phyloP scores from a whole-genome alignment of 2,888 invertebrate species.

The Eurois occulta region DNA sequence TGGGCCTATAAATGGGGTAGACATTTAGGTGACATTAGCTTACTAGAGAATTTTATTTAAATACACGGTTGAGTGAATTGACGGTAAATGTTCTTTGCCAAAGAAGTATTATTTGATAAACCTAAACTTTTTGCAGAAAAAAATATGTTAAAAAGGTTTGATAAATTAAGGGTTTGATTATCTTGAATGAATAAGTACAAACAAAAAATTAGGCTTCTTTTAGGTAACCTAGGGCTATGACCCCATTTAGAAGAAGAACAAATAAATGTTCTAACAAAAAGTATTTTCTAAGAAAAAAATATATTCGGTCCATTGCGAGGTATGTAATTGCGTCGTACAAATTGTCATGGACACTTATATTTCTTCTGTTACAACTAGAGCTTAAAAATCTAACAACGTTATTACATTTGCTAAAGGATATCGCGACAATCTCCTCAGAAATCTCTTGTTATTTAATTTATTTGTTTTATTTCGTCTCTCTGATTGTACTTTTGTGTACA shows the following conservation, averaged over 20 bases:
- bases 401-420: slow-evolving; percentile 63
- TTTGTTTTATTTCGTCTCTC: slow-evolving; percentile 75
- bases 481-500: slow-evolving; percentile 76
- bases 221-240: neutral
- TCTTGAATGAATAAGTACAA: neutral
- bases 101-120: neutral
- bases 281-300: slow-evolving; percentile 5
- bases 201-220: neutral
- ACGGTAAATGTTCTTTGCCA: neutral
- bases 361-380: slow-evolving; percentile 52
- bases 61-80: slow-evolving; percentile 10
- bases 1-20: slow-evolving; percentile 62
- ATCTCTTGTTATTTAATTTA: slow-evolving; percentile 75
- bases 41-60: slow-evolving; percentile 30
- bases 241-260: slow-evolving; percentile 21
- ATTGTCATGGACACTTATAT: slow-evolving; percentile 29
- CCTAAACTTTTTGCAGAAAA: neutral
- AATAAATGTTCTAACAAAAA: slow-evolving; percentile 20
- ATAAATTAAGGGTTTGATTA: neutral
- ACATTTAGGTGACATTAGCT: slow-evolving; percentile 59
- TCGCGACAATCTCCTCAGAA: slow-evolving; percentile 66
- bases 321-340: slow-evolving; percentile 33
- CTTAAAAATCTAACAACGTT: slow-evolving; percentile 59
- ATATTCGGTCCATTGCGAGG: slow-evolving; percentile 19
- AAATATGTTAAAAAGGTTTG: neutral